Base-by-base conservation (phyloP, 2,797 vertebrate genomes). In the Mastacembelus armatus region DNA sequence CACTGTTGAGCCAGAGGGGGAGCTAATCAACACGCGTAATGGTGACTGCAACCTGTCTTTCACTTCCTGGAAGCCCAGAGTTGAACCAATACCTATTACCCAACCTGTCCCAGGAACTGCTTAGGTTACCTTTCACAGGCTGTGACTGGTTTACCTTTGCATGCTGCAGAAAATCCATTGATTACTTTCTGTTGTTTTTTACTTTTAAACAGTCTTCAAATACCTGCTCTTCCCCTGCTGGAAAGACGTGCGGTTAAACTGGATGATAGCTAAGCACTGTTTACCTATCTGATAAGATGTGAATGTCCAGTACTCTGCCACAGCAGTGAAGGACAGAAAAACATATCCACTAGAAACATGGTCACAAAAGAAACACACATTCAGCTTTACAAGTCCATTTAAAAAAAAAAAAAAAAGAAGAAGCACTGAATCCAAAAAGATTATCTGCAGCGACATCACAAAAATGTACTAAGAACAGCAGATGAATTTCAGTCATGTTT, bases 41-140 rank as follows among this genome's bases (percentile, higher is more conserved):
- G 0, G 33, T 21, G 14, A 2, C 39, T 2, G 2, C 0, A 18
- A 66, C 77, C 83, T 50, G 12, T 26, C 30, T 86, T 83, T 80
- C 86, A 63, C 47, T 78, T 83, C 75, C 49, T 60, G 49, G 64
- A 83, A 79, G 44, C 21, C 33, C 29, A 30, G 21, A 35, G 45
- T 49, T 42, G 32, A 16, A 24, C 43, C 39, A 1, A 10, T 27
- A 33, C 30, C 18, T 7, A 32, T 83, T 85, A 78, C 78, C 18
- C 63, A 85, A 74, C 69, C 47, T 11, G 47, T 49, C 44, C 30
- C 3, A 15, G 16, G 19, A 2, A 11, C 38, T 9, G 15, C 76
- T 81, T 2, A 0, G 19, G 68, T 80, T 67, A 68, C 74, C 29
- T 19, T 38, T 75, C 70, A 67, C 40, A 2, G 52, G 71, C 27